Evolutionary conservation across 2,888 invertebrate species (phyloP), one percentile per base, ranked within the genome.

Genomic region (Apodemia hepburni): DNA sequence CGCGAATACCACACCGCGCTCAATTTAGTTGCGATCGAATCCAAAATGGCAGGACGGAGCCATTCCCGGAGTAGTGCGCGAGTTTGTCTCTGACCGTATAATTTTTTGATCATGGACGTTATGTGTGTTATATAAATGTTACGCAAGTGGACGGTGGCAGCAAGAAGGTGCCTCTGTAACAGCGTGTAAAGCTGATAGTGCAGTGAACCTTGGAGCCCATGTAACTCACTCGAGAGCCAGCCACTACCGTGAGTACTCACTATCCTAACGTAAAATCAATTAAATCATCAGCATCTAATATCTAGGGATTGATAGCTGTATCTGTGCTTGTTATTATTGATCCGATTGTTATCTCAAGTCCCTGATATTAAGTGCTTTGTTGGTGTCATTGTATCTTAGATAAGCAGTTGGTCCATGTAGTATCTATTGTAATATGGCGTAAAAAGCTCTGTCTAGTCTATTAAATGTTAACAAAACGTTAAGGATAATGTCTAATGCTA

Each of bases 121-220:
- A 80, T 81, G 85, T 85, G 84, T 75, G 82, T 84, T 83, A 84
- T 83, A 85, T 88, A 88, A 87, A 89, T 89, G 89, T 86, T 89
- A 88, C 86, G 87, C 87, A 87, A 88, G 84, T 82, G 77, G 78
- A 80, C 78, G 75, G 82, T 82, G 85, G 76, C 77, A 71, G 76
- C 75, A 74, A 77, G 77, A 76, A 80, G 83, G 84, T 82, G 84
- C 77, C 73, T 75, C 77, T 73, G 75, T 77, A 75, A 73, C 79
- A 79, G 76, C 79, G 77, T 76, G 77, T 72, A 71, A 73, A 68
- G 69, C 68, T 73, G 72, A 69, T 72, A 79, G 79, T 79, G 82
- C 76, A 76, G 78, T 78, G 78, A 73, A 71, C 79, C 72, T 70
- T 72, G 74, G 77, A 73, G 78, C 84, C 77, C 85, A 87, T 89